Evolutionary conservation across 2,113 vertebrate species (phyloP), one percentile per base, ranked within the genome.

Genomic region (Tringa solitaria): DNA sequence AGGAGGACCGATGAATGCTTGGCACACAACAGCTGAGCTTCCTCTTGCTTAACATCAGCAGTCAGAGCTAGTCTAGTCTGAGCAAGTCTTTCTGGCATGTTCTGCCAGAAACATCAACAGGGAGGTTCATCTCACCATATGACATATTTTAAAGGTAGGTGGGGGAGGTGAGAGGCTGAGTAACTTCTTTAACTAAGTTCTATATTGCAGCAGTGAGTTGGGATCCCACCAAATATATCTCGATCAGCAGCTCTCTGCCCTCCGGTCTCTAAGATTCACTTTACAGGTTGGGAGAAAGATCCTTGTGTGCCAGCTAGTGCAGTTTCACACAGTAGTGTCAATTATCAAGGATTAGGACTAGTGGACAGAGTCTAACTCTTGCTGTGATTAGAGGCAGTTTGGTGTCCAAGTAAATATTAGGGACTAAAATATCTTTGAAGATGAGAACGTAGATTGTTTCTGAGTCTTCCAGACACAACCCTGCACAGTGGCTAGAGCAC

Each of bases 271-370:
- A 46, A 41, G 41, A 30, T 65, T 85, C 41, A 57, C 54, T 32
- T 63, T 17, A 16, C 8, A 67, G 22, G 3, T 0, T 91, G 45
- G 57, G 27, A 75, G 35, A 28, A 75, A 64, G 61, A 50, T 56
- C 17, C 6, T 12, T 5, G 19, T 45, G 30, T 45, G 54, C 14
- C 41, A 81, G 23, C 0, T 1, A 43, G 20, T 2, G 8, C 0
- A n/a, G 30, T 48, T 57, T 67, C 37, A 54, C 8, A 65, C 17
- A 30, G 8, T 1, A 45, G 6, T 7, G 39, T 32, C 30, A 73
- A 51, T 53, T 39, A 46, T 11, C 63, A 84, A 73, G 12, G 54
- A 18, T 27, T 43, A 39, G 39, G 48, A 45, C 22, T 13, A 30
- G 33, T 17, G 39, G 43, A 41, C 43, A 64, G 12, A 85, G 18